Evolutionary conservation across 2,797 vertebrate species (phyloP).

Genomic region (Tragopan temminckii): DNA sequence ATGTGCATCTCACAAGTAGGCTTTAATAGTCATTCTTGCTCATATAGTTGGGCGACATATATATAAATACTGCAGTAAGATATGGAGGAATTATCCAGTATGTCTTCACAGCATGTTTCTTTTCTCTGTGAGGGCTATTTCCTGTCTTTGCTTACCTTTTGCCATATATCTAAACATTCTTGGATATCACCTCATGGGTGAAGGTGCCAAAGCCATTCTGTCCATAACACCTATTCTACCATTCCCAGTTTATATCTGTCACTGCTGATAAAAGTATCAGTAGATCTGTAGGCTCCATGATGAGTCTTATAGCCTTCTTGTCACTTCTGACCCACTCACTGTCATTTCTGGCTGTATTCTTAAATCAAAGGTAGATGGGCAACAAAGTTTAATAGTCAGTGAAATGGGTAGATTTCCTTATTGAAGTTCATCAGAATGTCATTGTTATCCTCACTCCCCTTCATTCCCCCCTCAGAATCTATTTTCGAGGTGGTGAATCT

Average conservation of each 20-base stretch:
- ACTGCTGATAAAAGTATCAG: background rate
- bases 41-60: background rate
- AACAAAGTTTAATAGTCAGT: background rate
- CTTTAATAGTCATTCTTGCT: background rate
- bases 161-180: background rate
- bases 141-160: background rate
- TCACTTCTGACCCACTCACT: background rate
- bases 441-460: background rate
- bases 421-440: background rate
- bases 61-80: background rate
- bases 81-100: background rate
- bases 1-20: background rate
- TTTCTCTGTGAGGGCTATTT: background rate
- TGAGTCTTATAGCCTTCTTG: background rate
- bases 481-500: background rate
- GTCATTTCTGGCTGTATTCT: background rate
- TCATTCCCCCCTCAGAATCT: background rate
- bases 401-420: background rate
- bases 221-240: background rate
- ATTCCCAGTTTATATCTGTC: background rate
- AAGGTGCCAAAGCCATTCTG: background rate
- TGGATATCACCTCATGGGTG: background rate
- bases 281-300: background rate
- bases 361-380: background rate
- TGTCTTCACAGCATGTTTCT: background rate